Percentiles rank a stretch among this genome's conserved stretches.
These are phyloP conservation scores for Spea multiplicata DNA, from an alignment of 2,113 vertebrate genomes.

Conservation along the genomic window DNA sequence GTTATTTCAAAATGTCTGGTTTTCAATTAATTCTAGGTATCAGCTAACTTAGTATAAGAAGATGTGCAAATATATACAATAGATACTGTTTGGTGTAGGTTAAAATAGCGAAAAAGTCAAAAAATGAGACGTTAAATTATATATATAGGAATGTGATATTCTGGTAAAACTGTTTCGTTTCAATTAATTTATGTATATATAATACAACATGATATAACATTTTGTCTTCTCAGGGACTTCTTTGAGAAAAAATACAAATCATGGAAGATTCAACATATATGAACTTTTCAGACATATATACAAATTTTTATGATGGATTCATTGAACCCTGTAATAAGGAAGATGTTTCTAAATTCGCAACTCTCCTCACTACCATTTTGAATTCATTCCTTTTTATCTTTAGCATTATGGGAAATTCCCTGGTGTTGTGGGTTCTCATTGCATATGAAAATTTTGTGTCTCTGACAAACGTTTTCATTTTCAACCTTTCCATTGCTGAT, in stretches of 20 bases:
- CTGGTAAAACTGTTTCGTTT: background rate
- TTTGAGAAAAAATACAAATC: background rate
- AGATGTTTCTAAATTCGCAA: constrained; percentile 46
- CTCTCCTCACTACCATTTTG: constrained; percentile 61
- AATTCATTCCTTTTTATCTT: constrained; percentile 72
- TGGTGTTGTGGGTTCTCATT: constrained; percentile 79
- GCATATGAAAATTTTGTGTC: constrained; percentile 82
- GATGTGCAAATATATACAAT: too few relatives aligned
- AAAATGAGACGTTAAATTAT: constrained; percentile 23
- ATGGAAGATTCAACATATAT: constrained; percentile 1
- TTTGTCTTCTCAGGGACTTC: background rate
- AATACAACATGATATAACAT: background rate
- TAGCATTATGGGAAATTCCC: constrained; percentile 81
- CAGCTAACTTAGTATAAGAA: too few relatives aligned
- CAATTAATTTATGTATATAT: background rate
- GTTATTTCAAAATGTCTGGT: too few relatives aligned
- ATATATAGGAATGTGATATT: background rate
- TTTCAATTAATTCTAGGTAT: too few relatives aligned
- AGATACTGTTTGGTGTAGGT: too few relatives aligned
- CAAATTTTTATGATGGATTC: background rate
- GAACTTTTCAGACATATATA: background rate
- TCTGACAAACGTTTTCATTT: constrained; percentile 81
- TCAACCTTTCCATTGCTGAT: constrained; percentile 87
- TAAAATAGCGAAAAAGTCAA: background rate
- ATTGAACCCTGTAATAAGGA: constrained; percentile 59